Evolutionary conservation across 2,113 vertebrate genomes (phyloP), one percentile per base, ranked within the genome.

Genomic region (Ageneiosus marmoratus): DNA sequence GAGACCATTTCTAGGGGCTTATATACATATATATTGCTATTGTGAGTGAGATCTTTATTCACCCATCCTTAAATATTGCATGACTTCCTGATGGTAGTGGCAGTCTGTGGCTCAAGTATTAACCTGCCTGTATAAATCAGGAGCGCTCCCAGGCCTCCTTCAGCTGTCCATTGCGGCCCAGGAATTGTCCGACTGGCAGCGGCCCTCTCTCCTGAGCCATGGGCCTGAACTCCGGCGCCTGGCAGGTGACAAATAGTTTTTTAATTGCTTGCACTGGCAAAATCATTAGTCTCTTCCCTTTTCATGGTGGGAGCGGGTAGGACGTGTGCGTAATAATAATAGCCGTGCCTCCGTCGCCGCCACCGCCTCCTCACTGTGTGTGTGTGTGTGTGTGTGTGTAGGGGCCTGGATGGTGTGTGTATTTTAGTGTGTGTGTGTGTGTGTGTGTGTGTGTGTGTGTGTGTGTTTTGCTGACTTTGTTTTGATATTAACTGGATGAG

Each of bases 181-280:
- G 56, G 83, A 81, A 34, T 48, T 24, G 58, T 65, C 63, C 78
- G 48, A 82, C 81, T 51, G 60, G 72, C 67, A 55, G 58, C 55
- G 41, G 6, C 41, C 84, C 41, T 56, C 60, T 80, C 67, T 46
- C 50, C 85, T 89, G 83, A 88, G 91, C 92, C 92, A 92, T 89
- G 88, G 89, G 90, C 89, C 87, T 85, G 75, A 90, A 93, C 88
- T 88, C 95, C 91, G 87, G 91, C 81, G 92, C 94, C 89, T 89
- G 89, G 94, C 90, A 92, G 93, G 94, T 95, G 94, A 96, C 94
- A 96, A 96, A 96, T 96, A 93, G 91, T 95, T 96, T 96, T 96
- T 96, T 97, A 96, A 96, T 98, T 96, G 94, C 95, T 94, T 95
- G 90, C 86, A 95, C 95, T 95, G 94, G 93, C 93, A 95, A 95